Evolutionary conservation across 1,140 invertebrate genomes (phyloP).

Genomic region (Holotrichia oblita): DNA sequence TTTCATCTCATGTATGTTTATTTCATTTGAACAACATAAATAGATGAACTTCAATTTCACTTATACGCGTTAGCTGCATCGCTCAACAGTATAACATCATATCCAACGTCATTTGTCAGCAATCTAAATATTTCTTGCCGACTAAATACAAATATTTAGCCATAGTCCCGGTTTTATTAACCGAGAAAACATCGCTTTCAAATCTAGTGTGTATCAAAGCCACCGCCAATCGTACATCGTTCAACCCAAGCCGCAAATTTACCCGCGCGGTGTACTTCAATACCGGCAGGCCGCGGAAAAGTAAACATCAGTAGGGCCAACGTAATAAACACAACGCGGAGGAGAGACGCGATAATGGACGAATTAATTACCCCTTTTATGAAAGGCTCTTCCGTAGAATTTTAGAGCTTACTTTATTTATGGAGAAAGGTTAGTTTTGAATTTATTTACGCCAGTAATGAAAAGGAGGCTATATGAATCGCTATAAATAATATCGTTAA

Average conservation of each 20-base stretch:
- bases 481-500: not conserved
- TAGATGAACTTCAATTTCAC: too few relatives aligned
- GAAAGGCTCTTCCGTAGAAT: not conserved
- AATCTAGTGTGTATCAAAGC: not conserved
- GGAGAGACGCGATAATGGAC: not conserved
- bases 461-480: not conserved
- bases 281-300: not conserved
- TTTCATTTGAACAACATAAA: too few relatives aligned
- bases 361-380: not conserved
- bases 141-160: too few relatives aligned
- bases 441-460: not conserved
- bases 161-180: too few relatives aligned
- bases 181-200: not conserved
- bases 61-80: too few relatives aligned
- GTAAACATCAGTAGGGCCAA: constrained; percentile 1
- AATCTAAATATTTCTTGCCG: too few relatives aligned
- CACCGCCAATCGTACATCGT: not conserved
- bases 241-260: not conserved
- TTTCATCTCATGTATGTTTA: too few relatives aligned
- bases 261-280: not conserved
- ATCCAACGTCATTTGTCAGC: too few relatives aligned
- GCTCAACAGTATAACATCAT: too few relatives aligned
- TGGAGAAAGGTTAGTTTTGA: not conserved
- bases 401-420: not conserved
- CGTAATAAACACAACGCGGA: not conserved